Base-by-base conservation (phyloP, 2,888 invertebrate species). In the Philereme transversata region DNA sequence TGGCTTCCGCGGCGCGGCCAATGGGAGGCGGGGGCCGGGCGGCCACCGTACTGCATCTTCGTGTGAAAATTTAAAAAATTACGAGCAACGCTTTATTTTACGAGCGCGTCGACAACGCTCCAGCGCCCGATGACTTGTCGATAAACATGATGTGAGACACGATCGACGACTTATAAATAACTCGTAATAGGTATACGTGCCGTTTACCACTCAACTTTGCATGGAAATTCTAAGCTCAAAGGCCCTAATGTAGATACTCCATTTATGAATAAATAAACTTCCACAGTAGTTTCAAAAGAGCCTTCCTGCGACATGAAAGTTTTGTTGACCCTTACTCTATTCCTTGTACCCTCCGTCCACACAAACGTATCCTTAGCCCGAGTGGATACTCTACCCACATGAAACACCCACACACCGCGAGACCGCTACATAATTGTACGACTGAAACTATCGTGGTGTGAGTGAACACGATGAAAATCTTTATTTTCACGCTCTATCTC, bases 401-500 rank as follows among this genome's bases (percentile, higher is more conserved):
- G 81, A 76, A 71, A 74, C 72, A 80, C 84, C 76, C 87, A 87
- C 84, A 87, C 84, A 84, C 83, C 76, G 77, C 75, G 71, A 76
- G 78, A 81, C 80, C 76, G 76, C 86, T 82, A 81, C 80, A 84
- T 83, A 77, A 81, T 78, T 76, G 76, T 82, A 82, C 79, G 76
- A 76, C 84, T 84, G 82, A 84, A 86, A 85, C 83, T 82, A 77
- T 74, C 76, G 66, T 76, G 80, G 90, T 91, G 91, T 90, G 90
- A 83, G 92, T 91, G 90, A 89, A 91, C 91, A 91, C 92, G 92
- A 91, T 92, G 92, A 92, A 92, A 92, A 92, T 92, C 92, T 92
- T 92, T 92, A 92, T 92, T 92, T 92, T 92, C 90, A 92, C 91
- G 91, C 91, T 92, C 88, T 92, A 92, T 92, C 92, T 92, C 87